Conservation (phyloP, 1,140 invertebrate genomes). For the Zaprionus lachaisei region DNA sequence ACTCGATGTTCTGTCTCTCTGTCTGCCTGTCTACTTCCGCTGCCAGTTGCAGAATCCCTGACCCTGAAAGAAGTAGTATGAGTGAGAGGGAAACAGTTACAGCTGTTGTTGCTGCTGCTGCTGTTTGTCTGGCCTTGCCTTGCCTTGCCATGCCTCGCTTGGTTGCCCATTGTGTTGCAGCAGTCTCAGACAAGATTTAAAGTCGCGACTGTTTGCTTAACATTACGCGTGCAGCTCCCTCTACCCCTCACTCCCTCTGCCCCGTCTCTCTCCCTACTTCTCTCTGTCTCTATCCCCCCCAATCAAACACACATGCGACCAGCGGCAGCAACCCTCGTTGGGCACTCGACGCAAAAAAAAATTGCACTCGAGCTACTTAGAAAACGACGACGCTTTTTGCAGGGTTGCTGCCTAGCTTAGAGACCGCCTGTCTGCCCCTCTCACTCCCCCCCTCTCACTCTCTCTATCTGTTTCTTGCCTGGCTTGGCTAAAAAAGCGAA, state of each 20-base stretch:
- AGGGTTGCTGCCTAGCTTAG: slow-evolving; percentile 34
- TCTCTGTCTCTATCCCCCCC: slow-evolving; percentile 30
- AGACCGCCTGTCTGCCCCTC: not conserved
- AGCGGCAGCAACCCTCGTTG: slow-evolving; percentile 53
- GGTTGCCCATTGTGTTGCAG: slow-evolving; percentile 64
- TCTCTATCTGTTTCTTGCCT: not conserved
- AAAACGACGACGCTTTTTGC: slow-evolving; percentile 12
- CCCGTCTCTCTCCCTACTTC: not conserved
- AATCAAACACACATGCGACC: slow-evolving; percentile 61
- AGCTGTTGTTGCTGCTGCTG: slow-evolving; percentile 3
- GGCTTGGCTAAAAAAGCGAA: not conserved
- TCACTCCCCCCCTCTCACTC: not conserved
- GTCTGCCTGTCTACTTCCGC: slow-evolving; percentile 44
- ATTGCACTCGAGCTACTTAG: slow-evolving; percentile 73
- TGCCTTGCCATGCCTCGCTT: slow-evolving; percentile 42
- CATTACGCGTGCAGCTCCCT: slow-evolving; percentile 58
- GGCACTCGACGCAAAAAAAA: slow-evolving; percentile 41
- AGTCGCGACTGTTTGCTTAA: slow-evolving; percentile 72
- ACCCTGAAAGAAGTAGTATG: slow-evolving; percentile 57
- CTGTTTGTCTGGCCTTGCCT: slow-evolving; percentile 34
- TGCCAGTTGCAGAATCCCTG: slow-evolving; percentile 39
- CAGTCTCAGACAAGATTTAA: slow-evolving; percentile 59
- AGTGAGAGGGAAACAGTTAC: not conserved
- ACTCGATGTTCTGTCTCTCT: slow-evolving; percentile 1
- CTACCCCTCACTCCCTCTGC: not conserved